Evolutionary conservation across 2,888 invertebrate genomes (phyloP).

Genomic region (Orthonevra nobilis): DNA sequence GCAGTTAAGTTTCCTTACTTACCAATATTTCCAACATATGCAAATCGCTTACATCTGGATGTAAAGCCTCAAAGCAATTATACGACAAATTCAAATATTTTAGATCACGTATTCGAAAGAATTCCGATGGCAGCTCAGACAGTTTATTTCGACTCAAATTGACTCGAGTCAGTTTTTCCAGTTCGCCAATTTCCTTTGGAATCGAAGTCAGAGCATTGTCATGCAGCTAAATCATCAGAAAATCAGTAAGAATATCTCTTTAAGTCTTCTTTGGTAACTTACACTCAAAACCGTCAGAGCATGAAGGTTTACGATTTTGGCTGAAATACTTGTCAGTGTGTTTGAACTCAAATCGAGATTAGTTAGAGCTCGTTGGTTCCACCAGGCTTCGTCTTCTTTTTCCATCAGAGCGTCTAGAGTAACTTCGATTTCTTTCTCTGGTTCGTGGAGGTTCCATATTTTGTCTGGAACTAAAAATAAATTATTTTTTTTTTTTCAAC

Average conservation of each 20-base stretch:
- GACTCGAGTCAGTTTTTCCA: slow-evolving; percentile 85
- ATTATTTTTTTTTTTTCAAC: no score
- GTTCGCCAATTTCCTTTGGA: slow-evolving; percentile 87
- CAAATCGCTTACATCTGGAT: slow-evolving; percentile 88
- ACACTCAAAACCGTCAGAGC: slow-evolving; percentile 87
- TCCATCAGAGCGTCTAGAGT: slow-evolving; percentile 80
- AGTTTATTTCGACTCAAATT: slow-evolving; percentile 87
- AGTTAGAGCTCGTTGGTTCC: slow-evolving; percentile 89
- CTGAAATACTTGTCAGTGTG: slow-evolving; percentile 84
- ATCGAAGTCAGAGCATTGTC: slow-evolving; percentile 88
- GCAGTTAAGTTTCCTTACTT: slow-evolving; percentile 74
- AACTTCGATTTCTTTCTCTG: slow-evolving; percentile 83
- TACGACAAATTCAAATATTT: slow-evolving; percentile 87
- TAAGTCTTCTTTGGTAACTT: slow-evolving; percentile 69
- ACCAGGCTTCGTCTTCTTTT: slow-evolving; percentile 87
- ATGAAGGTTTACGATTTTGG: slow-evolving; percentile 84
- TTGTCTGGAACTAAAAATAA: slow-evolving; percentile 84
- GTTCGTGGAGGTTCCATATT: slow-evolving; percentile 87
- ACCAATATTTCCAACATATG: slow-evolving; percentile 89
- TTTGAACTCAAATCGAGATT: slow-evolving; percentile 90
- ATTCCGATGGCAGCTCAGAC: slow-evolving; percentile 83
- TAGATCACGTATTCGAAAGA: slow-evolving; percentile 86
- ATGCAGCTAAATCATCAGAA: no score
- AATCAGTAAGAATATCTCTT: no score
- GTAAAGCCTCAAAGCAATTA: slow-evolving; percentile 86